A percentile compares a stretch with the other conserved stretches of the same genome.
Conservation (phyloP, 2,113 vertebrate species). For the Phylloscopus trochilus region DNA sequence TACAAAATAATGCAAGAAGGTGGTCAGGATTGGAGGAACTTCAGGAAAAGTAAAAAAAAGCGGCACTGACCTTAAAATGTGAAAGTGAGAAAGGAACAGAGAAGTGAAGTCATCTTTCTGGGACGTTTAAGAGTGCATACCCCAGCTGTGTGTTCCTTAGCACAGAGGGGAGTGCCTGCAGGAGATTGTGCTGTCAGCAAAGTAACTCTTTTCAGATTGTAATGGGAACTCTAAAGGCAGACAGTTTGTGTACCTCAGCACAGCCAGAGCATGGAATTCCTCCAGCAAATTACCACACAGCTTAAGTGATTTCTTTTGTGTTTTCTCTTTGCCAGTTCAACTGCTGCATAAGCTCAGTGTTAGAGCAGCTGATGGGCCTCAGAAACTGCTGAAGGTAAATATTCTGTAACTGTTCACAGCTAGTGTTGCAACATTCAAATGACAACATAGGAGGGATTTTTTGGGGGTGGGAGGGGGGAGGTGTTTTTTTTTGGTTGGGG, state of each 20-base stretch:
- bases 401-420: not conserved
- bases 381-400: conserved; percentile 86
- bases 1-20: not conserved
- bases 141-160: fast-evolving
- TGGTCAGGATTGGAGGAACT: too few relatives aligned
- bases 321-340: conserved; percentile 79
- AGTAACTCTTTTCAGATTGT: not conserved
- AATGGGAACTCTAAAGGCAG: not conserved
- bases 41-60: not conserved
- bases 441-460: not conserved
- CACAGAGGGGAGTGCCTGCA: not conserved
- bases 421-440: not conserved
- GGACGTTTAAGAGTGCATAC: fast-evolving
- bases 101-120: fast-evolving
- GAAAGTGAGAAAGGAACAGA: not conserved
- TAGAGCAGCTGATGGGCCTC: conserved; percentile 92
- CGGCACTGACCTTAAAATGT: not conserved
- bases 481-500: not conserved
- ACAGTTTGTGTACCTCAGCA: not conserved
- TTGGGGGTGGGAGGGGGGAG: fast-evolving
- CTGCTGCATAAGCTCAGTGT: conserved; percentile 95
- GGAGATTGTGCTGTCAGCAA: not conserved
- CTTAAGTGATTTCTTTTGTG: not conserved
- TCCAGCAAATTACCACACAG: not conserved
- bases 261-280: not conserved